phyloP scores from a whole-genome alignment of 1,140 invertebrate genomes.

The Triops cancriformis region DNA sequence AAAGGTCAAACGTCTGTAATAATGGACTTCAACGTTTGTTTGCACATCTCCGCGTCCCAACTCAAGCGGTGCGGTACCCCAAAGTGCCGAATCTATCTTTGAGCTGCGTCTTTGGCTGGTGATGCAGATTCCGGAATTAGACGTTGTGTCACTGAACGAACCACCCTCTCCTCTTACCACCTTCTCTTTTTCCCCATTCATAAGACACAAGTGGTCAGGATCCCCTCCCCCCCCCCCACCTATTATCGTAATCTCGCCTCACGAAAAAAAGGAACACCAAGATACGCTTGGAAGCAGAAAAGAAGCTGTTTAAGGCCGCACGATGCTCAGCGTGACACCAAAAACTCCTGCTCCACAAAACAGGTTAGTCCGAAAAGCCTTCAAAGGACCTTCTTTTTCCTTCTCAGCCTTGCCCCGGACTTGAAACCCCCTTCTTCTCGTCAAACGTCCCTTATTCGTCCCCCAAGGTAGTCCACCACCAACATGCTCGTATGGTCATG shows the following conservation, averaged over 20 bases:
- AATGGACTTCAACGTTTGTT: background rate
- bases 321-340: background rate
- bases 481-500: background rate
- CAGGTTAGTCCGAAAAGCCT: background rate
- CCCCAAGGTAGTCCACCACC: conserved; percentile 4
- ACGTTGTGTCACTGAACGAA: background rate
- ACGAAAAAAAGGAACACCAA: background rate
- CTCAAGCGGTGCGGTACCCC: background rate
- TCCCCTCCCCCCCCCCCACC: too few species aligned
- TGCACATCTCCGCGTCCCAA: background rate
- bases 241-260: background rate
- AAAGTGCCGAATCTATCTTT: background rate
- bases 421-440: background rate
- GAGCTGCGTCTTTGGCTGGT: background rate
- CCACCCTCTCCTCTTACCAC: background rate
- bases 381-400: conserved; percentile 10
- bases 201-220: background rate
- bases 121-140: conserved; percentile 5
- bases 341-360: conserved; percentile 6
- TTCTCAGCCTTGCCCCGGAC: background rate
- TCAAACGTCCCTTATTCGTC: background rate
- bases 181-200: background rate
- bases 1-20: background rate
- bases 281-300: background rate
- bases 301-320: background rate